phyloP scores from a whole-genome alignment of 2,888 invertebrate genomes.

The Imbricaverruca yamaguchii region DNA sequence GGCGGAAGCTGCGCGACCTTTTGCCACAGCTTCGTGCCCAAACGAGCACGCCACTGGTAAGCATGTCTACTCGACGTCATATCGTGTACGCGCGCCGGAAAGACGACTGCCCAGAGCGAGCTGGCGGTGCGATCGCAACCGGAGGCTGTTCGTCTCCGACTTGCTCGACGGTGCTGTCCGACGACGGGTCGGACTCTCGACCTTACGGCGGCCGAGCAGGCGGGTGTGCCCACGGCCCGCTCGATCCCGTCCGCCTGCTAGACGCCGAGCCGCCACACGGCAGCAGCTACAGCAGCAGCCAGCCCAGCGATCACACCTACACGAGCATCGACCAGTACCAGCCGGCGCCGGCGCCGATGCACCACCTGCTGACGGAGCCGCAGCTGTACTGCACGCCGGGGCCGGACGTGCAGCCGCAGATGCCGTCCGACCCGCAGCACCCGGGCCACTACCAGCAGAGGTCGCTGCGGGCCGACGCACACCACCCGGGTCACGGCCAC shows the following conservation, averaged over 20 bases:
- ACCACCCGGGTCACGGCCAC: neutral
- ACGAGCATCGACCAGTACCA: conserved; percentile 30
- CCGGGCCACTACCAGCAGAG: neutral
- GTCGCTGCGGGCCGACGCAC: neutral
- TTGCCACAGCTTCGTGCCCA: conserved; percentile 48
- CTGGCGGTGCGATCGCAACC: neutral
- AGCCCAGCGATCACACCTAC: conserved; percentile 33
- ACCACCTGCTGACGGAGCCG: neutral
- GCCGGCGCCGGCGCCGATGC: too few relatives aligned
- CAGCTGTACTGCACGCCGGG: neutral
- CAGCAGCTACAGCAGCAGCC: conserved; percentile 31
- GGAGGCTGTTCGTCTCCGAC: neutral
- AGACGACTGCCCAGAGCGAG: too few relatives aligned
- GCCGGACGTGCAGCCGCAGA: neutral
- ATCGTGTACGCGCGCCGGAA: neutral
- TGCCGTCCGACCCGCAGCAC: neutral
- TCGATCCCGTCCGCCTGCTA: conserved; percentile 27
- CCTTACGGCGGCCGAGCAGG: neutral
- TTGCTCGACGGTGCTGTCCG: neutral
- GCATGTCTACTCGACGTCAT: neutral
- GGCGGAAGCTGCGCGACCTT: conserved; percentile 82
- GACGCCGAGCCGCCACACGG: conserved; percentile 28
- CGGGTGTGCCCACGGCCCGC: conserved; percentile 26
- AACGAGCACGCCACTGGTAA: neutral
- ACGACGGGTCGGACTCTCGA: neutral